Conservation (phyloP, 1,140 invertebrate genomes). For the Frieseomelitta varia region DNA sequence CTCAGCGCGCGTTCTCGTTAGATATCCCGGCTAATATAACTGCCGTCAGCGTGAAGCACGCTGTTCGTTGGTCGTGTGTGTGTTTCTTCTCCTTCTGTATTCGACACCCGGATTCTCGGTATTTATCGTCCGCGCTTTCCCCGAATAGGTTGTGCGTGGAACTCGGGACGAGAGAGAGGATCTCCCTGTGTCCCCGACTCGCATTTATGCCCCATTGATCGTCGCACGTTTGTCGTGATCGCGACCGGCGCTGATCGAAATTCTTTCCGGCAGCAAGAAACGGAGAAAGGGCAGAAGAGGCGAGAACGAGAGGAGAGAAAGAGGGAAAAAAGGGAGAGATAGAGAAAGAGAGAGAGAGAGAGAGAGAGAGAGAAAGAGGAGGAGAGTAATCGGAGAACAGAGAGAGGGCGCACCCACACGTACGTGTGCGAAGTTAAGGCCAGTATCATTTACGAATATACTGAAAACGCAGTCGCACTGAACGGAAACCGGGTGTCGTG, state of each 20-base stretch:
- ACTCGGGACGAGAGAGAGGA: neutral
- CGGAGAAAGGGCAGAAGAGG: conserved; percentile 7
- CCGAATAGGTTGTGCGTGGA: conserved; percentile 16
- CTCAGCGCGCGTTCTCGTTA: conserved; percentile 71
- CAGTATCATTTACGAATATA: conserved; percentile 47
- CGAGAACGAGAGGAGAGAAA: neutral
- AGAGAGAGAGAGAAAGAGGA: neutral
- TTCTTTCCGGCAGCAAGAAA: conserved; percentile 17
- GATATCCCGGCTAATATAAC: conserved; percentile 69
- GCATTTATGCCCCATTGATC: conserved; percentile 59
- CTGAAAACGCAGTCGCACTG: conserved; percentile 29
- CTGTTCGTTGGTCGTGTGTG: conserved; percentile 5
- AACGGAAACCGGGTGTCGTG: conserved; percentile 37
- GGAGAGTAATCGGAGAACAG: conserved; percentile 24
- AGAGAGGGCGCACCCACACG: conserved; percentile 46
- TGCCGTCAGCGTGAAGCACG: conserved; percentile 28
- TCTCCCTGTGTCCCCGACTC: conserved; percentile 1
- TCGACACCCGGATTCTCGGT: neutral
- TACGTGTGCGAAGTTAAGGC: conserved; percentile 43
- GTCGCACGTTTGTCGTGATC: conserved; percentile 53
- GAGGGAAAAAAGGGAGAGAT: neutral
- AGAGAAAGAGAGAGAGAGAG: neutral
- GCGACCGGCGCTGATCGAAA: conserved; percentile 51
- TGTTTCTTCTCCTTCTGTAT: conserved; percentile 3
- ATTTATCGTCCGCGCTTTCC: conserved; percentile 1